A percentile compares a stretch with the other conserved stretches of the same genome.
Evolutionary conservation across 2,888 invertebrate species (phyloP).

Genomic region (Cantharis nigra): DNA sequence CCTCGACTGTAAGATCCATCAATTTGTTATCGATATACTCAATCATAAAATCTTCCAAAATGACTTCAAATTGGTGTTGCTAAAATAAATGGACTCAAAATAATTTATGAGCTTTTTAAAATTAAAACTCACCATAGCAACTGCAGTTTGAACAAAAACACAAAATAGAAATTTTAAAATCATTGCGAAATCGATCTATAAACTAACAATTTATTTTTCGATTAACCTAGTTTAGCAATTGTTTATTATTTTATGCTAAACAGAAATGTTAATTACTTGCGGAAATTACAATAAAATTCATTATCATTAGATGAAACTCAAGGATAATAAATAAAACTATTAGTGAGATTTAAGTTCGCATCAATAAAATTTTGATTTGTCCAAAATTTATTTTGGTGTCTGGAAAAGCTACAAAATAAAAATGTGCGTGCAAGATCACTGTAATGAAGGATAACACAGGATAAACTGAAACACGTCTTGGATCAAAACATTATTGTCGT

Average conservation of each 20-base stretch:
- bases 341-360: background rate
- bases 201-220: background rate
- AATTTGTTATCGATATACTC: background rate
- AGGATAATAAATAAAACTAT: background rate
- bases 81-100: background rate
- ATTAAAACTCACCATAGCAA: background rate
- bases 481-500: conserved; percentile 14
- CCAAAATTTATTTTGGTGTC: background rate
- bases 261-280: background rate
- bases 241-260: background rate
- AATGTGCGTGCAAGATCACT: conserved; percentile 13
- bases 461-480: conserved; percentile 14
- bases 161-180: background rate
- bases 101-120: background rate
- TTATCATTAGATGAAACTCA: background rate
- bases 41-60: background rate
- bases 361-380: background rate
- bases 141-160: background rate
- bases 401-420: background rate
- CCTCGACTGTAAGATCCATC: background rate
- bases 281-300: background rate
- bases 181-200: background rate
- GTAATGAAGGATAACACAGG: conserved; percentile 18
- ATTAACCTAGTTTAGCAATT: background rate
- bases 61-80: background rate